Percentiles rank a stretch among this genome's conserved stretches.
These are phyloP conservation scores for Euura lappo DNA, from an alignment of 1,140 invertebrate species.

Conservation along the genomic window DNA sequence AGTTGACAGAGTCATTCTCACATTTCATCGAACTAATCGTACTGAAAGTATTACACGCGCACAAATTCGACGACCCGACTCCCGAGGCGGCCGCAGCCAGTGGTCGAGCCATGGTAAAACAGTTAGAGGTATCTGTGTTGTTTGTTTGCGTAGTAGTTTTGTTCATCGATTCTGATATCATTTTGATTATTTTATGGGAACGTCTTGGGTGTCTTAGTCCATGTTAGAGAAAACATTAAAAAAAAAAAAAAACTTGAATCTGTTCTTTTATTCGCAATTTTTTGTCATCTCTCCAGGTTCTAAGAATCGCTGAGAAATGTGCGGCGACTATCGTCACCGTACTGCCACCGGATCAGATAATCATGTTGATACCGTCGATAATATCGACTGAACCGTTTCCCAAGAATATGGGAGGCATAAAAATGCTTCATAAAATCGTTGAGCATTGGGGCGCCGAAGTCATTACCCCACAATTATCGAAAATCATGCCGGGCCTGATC, in stretches of 20 bases:
- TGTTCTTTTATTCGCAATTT: no score
- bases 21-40: slow-evolving; percentile 89
- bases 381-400: slow-evolving; percentile 87
- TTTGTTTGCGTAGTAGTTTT: slow-evolving; percentile 24
- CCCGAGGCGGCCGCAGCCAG: slow-evolving; percentile 37
- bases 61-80: slow-evolving; percentile 63
- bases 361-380: slow-evolving; percentile 77
- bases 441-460: slow-evolving; percentile 72
- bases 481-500: slow-evolving; percentile 87
- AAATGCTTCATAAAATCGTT: slow-evolving; percentile 88
- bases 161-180: slow-evolving; percentile 8
- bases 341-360: slow-evolving; percentile 73
- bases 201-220: no score
- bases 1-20: slow-evolving; percentile 78
- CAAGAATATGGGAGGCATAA: slow-evolving; percentile 88
- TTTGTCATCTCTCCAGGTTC: slow-evolving; percentile 49
- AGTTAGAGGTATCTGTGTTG: slow-evolving; percentile 43
- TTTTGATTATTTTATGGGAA: neutral
- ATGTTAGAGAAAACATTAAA: no score
- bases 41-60: slow-evolving; percentile 84
- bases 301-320: slow-evolving; percentile 69
- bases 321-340: slow-evolving; percentile 75
- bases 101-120: slow-evolving; percentile 57
- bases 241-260: no score
- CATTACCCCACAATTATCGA: slow-evolving; percentile 75